Evolutionary conservation across 92 coral and sea anemone genomes (phyloP), one percentile per base, ranked within the genome.

Genomic region (Zoanthus gigantus): DNA sequence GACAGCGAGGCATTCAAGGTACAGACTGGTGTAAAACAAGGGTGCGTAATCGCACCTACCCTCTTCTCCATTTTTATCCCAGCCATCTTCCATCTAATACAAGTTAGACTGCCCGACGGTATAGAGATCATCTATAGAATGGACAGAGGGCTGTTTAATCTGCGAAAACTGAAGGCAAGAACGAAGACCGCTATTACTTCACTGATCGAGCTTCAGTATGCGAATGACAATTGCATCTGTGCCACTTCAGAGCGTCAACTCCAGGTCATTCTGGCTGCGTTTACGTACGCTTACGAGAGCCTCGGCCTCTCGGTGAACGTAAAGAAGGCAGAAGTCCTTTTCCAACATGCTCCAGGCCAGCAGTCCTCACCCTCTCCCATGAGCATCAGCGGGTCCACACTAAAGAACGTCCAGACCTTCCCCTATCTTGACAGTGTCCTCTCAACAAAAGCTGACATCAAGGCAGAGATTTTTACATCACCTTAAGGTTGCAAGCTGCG

Each of bases 121-220:
- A 80, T 83, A 30, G 83, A 89, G 32, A 17, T 89, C 16, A 30
- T 50, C 44, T 89, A 83, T 54, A 14, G 84, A 37, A 74, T 82
- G 88, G 88, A 89, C 58, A 83, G 83, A 77, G 74, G 73, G 74
- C 82, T 85, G 28, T 89, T 89, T 57, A 84, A 85, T 48, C 73
- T 90, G 14, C 23, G 72, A 17, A 50, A 81, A 37, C 82, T 85
- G 11, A 86, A 77, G 37, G 53, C 74, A 2, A 76, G 61, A 31
- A 76, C 32, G 23, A 74, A 74, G 57, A 54, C 83, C 45, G 12
- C 29, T 29, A 11, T 53, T 11, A 10, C 56, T 16, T 23, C 71
- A 57, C 54, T 86, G 42, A 10, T 32, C n/a, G 83, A 58, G 60
- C 60, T 86, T 9, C 89, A 86, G 60, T 86, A 28, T 86, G 84